phyloP scores from a whole-genome alignment of 1,140 invertebrate genomes.

The Maniola jurtina region DNA sequence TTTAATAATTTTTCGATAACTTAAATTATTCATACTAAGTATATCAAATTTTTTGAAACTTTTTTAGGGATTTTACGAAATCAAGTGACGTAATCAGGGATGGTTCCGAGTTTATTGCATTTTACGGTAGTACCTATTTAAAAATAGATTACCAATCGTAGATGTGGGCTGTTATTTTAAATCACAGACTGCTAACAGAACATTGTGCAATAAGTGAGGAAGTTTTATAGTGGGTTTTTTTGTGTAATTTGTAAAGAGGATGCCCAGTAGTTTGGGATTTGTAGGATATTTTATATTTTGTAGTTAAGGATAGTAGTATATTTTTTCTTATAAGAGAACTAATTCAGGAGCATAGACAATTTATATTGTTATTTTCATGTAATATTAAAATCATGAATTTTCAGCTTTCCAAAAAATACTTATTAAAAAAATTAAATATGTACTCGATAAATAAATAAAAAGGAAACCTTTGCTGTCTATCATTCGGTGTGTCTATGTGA shows the following conservation, averaged over 20 bases:
- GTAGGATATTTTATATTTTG: neutral
- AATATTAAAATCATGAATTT: neutral
- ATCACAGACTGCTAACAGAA: conserved; percentile 61
- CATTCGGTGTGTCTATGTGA: conserved; percentile 39
- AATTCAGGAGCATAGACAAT: conserved; percentile 37
- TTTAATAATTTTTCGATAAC: no score
- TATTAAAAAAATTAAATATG: no score
- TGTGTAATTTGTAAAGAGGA: conserved; percentile 43
- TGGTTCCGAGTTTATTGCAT: conserved; percentile 43
- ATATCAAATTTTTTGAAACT: no score
- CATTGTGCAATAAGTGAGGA: conserved; percentile 63
- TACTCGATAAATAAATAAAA: no score
- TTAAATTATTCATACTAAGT: no score
- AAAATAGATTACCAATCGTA: conserved; percentile 56
- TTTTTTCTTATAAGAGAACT: conserved; percentile 31
- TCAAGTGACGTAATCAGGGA: neutral
- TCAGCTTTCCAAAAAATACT: no score
- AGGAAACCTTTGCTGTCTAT: neutral
- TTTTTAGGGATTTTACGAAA: no score
- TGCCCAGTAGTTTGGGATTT: conserved; percentile 34
- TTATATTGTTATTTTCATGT: conserved; percentile 1
- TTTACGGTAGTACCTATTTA: conserved; percentile 57
- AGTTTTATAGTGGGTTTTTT: conserved; percentile 37
- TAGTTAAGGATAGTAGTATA: conserved; percentile 25
- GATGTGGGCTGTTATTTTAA: conserved; percentile 67